These are phyloP conservation scores for Apotomis betuletana DNA, from an alignment of 2,888 invertebrate genomes.

Conservation along the genomic window DNA sequence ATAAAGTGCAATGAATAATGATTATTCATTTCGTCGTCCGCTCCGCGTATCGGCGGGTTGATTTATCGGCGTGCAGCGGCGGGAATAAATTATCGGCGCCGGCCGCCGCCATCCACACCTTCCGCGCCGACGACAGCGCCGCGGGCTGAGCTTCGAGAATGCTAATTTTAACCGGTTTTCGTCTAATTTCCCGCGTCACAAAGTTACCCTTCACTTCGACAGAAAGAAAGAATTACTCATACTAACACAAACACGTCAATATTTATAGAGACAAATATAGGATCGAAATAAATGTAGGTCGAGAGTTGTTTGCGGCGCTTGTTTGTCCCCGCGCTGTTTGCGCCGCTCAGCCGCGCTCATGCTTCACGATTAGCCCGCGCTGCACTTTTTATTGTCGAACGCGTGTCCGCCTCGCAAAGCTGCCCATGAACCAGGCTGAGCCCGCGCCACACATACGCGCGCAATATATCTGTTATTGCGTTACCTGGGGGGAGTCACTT, in stretches of 20 bases:
- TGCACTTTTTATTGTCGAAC: slow-evolving; percentile 8
- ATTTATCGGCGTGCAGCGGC: slow-evolving; percentile 48
- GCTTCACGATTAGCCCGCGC: neutral
- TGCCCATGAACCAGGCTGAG: slow-evolving; percentile 22
- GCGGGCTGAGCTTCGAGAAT: neutral
- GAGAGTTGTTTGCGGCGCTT: neutral
- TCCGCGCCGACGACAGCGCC: slow-evolving; percentile 2
- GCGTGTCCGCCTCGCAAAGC: slow-evolving; percentile 20
- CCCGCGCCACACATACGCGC: neutral
- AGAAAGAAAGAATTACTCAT: neutral
- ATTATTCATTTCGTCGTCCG: slow-evolving; percentile 64
- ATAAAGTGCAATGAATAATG: slow-evolving; percentile 69
- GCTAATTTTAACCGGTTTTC: slow-evolving; percentile 8
- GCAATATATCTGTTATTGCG: neutral
- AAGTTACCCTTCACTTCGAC: too few species aligned
- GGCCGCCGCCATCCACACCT: slow-evolving; percentile 17
- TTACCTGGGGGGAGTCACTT: neutral
- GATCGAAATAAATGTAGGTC: neutral
- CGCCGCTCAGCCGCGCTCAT: neutral
- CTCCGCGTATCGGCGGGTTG: slow-evolving; percentile 54
- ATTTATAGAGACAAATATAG: neutral
- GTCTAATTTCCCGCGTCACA: slow-evolving; percentile 4
- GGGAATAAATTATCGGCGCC: slow-evolving; percentile 39
- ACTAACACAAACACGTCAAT: neutral
- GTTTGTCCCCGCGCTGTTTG: neutral